phyloP scores from a whole-genome alignment of 2,113 vertebrate species.

The Eurypyga helias region DNA sequence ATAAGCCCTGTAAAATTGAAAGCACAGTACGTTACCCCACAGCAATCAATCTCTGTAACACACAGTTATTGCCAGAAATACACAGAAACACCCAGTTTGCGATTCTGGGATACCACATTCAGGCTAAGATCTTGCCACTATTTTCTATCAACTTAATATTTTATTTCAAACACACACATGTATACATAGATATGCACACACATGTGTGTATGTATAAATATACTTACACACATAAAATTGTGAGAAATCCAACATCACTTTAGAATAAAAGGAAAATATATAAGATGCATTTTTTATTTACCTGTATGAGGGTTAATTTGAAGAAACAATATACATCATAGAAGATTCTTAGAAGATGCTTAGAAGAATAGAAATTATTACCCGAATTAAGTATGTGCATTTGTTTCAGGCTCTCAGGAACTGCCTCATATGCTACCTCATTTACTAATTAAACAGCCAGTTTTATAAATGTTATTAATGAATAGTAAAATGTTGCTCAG shows the following conservation, averaged over 20 bases:
- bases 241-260: neutral
- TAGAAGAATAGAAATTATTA: neutral
- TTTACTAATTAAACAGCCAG: neutral
- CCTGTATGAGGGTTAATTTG: neutral
- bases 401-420: neutral
- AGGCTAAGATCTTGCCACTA: neutral
- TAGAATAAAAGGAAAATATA: neutral
- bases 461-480: neutral
- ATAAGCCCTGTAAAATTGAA: slow-evolving; percentile 1
- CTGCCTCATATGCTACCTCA: neutral
- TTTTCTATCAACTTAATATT: neutral
- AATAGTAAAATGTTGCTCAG: neutral
- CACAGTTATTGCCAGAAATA: neutral
- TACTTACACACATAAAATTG: neutral
- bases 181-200: neutral
- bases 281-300: neutral
- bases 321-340: neutral
- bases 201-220: neutral
- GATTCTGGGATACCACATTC: neutral
- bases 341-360: neutral
- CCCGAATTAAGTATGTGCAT: neutral
- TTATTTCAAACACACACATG: neutral
- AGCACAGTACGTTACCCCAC: neutral
- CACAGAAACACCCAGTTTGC: neutral
- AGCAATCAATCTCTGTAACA: neutral